phyloP scores from a whole-genome alignment of 2,797 vertebrate genomes.

The Manis crassicaudata region DNA sequence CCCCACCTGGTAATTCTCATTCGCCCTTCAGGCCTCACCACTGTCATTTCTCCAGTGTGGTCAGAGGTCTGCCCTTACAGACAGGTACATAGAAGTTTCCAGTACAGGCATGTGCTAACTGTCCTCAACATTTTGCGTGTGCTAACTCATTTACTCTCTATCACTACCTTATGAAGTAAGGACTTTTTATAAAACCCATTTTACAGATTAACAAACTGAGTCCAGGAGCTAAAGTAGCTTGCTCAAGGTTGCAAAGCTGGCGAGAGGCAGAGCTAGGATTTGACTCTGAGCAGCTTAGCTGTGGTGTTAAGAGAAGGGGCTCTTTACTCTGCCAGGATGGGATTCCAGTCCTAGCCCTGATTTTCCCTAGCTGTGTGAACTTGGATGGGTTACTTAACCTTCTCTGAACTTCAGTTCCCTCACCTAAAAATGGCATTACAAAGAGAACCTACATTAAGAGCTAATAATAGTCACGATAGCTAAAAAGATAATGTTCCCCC shows the following conservation, averaged over 20 bases:
- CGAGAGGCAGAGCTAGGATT: background rate
- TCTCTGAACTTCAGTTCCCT: background rate
- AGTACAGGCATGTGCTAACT: accelerated
- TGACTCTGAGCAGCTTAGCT: background rate
- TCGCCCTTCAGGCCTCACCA: no score
- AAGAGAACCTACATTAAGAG: background rate
- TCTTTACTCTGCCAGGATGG: background rate
- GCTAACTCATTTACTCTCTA: background rate
- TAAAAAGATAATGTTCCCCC: background rate
- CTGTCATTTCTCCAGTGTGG: background rate
- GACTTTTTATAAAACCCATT: background rate
- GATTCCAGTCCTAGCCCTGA: background rate
- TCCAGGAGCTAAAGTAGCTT: background rate
- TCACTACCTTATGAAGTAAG: background rate
- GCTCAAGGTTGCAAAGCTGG: background rate
- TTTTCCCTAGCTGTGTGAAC: background rate
- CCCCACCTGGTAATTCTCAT: background rate
- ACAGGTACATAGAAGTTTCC: background rate
- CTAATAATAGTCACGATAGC: no score
- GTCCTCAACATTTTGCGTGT: background rate
- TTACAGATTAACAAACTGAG: background rate
- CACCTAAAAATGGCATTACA: background rate
- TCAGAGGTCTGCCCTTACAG: background rate
- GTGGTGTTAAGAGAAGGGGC: background rate
- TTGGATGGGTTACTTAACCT: background rate